Percentiles rank a stretch among this genome's conserved stretches.
Conservation (phyloP, 2,888 invertebrate genomes). For the Rhaphigaster nebulosa region DNA sequence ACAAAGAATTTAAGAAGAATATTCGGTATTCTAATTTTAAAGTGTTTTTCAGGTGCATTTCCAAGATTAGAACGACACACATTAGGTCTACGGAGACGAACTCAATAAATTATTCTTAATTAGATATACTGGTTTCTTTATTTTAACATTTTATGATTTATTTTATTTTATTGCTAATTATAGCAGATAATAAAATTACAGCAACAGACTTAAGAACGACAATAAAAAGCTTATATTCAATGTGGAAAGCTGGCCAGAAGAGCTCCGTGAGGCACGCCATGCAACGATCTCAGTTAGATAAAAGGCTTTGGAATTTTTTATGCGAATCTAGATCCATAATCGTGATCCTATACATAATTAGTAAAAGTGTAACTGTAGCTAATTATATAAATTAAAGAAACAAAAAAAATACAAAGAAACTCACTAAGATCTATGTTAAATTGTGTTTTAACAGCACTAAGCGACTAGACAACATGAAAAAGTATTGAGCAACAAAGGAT, state of each 20-base stretch:
- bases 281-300: neutral
- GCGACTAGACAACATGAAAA: too few relatives aligned
- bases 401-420: neutral
- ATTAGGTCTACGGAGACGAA: too few relatives aligned
- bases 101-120: too few relatives aligned
- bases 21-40: too few relatives aligned
- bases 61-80: too few relatives aligned
- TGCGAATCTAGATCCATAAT: neutral
- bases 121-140: too few relatives aligned
- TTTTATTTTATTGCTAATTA: neutral
- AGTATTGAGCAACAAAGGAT: too few relatives aligned
- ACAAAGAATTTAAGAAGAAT: too few relatives aligned
- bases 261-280: slow-evolving; percentile 4
- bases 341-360: neutral
- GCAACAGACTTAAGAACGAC: neutral
- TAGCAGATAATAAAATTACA: neutral
- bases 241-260: neutral
- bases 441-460: too few relatives aligned
- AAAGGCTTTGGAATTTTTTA: neutral
- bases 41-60: too few relatives aligned
- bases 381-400: neutral
- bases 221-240: neutral
- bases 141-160: too few relatives aligned
- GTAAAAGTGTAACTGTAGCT: neutral
- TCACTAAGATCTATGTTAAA: too few relatives aligned